Evolutionary conservation across 2,888 invertebrate genomes (phyloP), one percentile per base, ranked within the genome.

Genomic region (Clanis bilineata): DNA sequence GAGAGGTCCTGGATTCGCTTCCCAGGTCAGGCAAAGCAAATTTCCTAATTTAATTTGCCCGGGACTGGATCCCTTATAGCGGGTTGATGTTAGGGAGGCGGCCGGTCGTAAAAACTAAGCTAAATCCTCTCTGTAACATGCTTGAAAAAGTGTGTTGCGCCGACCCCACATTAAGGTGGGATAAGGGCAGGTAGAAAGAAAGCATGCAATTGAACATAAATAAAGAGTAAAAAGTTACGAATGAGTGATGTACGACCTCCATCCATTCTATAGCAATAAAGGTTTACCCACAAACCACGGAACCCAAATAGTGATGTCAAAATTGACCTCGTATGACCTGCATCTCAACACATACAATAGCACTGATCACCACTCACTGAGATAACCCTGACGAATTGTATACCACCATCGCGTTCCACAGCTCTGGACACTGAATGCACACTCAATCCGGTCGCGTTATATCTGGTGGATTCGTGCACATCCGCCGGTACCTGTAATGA

Each of bases 291-390:
- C 21, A 56, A 58, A n/a, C 43, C 21, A 58, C 57, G 58, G 69
- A 64, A 55, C 69, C 64, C 70, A 58, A 66, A 71, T 64, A 62
- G 38, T 61, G 25, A 43, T 43, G 57, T 57, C 57, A 62, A 55
- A 56, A 58, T 51, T 67, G 62, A 74, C 73, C 74, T 69, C 65
- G 23, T 15, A 9, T 57, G 57, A 61, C 57, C 60, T 44, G 41
- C 51, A 57, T 59, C 59, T 59, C 56, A 38, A 39, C 45, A 55
- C 58, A 63, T 56, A 77, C 78, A 80, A 80, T 72, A 68, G 74
- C 64, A 70, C 65, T 74, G 77, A 77, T 77, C 73, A 78, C 66
- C 70, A 68, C 58, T 64, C 62, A 64, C 43, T 43, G 22, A 54
- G 43, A 56, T 54, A 57, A 55, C 54, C 57, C 54, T 41, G 36